Evolutionary conservation across 2,113 vertebrate genomes (phyloP), one percentile per base, ranked within the genome.

Genomic region (Menura novaehollandiae): DNA sequence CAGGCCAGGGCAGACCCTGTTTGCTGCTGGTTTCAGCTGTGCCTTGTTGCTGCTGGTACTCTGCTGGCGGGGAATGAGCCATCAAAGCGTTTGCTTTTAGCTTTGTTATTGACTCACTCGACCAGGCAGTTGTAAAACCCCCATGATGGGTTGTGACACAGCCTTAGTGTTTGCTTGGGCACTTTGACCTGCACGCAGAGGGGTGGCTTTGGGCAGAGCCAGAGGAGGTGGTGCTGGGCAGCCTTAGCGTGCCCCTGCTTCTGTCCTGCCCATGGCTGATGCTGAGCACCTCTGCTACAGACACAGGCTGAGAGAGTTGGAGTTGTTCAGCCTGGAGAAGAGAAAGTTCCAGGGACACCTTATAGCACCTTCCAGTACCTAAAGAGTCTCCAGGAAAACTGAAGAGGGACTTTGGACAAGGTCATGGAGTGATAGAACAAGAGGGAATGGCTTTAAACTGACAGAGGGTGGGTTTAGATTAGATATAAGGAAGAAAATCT

Each of bases 181-280:
- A 26, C 66, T 71, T 55, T 19, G 78, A 88, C 78, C 74, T 10
- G 41, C 55, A 12, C 30, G 10, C 44, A 24, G 75, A 47, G 43
- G 64, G 55, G 28, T 4, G 62, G 32, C 85, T 87, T 58, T 71
- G 88, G 55, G 60, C 23, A 1, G 1, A 66, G 77, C 51, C 63
- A 71, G 66, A n/a, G 55, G 6, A 84, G 63, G 28, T 47, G 81
- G 26, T 0, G 2, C 17, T 8, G 37, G 41, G 32, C 28, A n/a
- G 21, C 62, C 49, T 28, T 1, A 2, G 49, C 0, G 0, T 3
- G 1, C 5, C 22, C 27, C 53, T 68, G 63, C 32, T 55, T 69
- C 55, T 62, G 55, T 62, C 62, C 63, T 49, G 63, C 32, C 63
- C 18, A 4, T 3, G n/a, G 55, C 55, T 53, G 39, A 15, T 55